phyloP scores from a whole-genome alignment of 2,888 invertebrate genomes.

The Odontocerum albicorne region DNA sequence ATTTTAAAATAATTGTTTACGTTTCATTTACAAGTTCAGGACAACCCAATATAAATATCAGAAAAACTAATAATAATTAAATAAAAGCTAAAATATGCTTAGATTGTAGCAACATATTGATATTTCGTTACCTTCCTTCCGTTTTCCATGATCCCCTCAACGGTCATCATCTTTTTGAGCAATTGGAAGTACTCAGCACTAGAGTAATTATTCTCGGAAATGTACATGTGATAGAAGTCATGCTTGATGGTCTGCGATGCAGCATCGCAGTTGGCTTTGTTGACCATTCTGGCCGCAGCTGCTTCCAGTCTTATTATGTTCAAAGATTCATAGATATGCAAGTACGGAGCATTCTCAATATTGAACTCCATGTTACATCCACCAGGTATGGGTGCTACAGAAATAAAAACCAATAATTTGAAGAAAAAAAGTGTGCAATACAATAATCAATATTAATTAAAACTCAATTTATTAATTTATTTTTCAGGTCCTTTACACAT shows the following conservation, averaged over 20 bases:
- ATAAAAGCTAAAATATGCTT: too few relatives aligned
- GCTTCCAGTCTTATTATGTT: constrained; percentile 57
- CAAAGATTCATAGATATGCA: constrained; percentile 47
- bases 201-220: constrained; percentile 59
- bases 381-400: constrained; percentile 74
- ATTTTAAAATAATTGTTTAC: too few relatives aligned
- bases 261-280: constrained; percentile 42
- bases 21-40: too few relatives aligned
- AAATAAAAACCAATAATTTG: too few relatives aligned
- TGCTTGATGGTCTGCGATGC: constrained; percentile 46
- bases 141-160: constrained; percentile 53
- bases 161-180: constrained; percentile 63
- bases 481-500: too few relatives aligned
- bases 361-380: constrained; percentile 75
- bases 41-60: too few relatives aligned
- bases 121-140: constrained; percentile 60
- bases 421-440: too few relatives aligned
- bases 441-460: too few relatives aligned
- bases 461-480: too few relatives aligned
- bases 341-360: constrained; percentile 62
- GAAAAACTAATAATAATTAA: too few relatives aligned
- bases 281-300: constrained; percentile 51
- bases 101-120: too few relatives aligned
- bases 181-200: constrained; percentile 61
- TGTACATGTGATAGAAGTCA: constrained; percentile 63